Evolutionary conservation across 2,113 vertebrate species (phyloP).

Genomic region (Lepisosteus oculatus): DNA sequence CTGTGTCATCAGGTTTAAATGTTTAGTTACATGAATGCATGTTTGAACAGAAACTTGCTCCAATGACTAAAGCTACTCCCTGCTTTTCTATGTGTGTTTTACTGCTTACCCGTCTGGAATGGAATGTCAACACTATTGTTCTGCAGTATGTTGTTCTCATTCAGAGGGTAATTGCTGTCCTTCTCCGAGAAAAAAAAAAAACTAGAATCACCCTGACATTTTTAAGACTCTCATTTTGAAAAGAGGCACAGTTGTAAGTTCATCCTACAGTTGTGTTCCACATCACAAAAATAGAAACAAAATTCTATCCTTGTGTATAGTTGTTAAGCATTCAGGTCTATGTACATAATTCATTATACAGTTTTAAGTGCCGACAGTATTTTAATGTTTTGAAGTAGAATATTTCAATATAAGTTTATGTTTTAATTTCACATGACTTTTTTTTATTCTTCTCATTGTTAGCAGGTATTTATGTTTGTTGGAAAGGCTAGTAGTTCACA

Average conservation of each 20-base stretch:
- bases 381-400: not conserved
- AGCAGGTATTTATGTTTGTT: no score
- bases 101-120: not conserved
- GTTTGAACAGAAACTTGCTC: no score
- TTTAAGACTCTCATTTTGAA: not conserved
- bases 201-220: not conserved
- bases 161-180: not conserved
- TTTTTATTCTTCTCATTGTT: no score
- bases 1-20: no score
- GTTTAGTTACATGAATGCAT: no score
- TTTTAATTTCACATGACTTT: not conserved
- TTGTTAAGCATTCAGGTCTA: not conserved
- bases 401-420: not conserved
- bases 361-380: not conserved
- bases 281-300: not conserved
- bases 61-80: no score
- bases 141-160: not conserved
- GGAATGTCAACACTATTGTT: not conserved
- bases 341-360: not conserved
- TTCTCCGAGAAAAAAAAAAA: not conserved
- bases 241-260: not conserved
- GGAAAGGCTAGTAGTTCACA: no score
- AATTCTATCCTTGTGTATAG: conserved; percentile 5
- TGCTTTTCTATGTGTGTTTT: not conserved
- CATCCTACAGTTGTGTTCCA: no score